These are phyloP conservation scores for Falco rusticolus DNA, from an alignment of 2,797 vertebrate species.

Conservation along the genomic window DNA sequence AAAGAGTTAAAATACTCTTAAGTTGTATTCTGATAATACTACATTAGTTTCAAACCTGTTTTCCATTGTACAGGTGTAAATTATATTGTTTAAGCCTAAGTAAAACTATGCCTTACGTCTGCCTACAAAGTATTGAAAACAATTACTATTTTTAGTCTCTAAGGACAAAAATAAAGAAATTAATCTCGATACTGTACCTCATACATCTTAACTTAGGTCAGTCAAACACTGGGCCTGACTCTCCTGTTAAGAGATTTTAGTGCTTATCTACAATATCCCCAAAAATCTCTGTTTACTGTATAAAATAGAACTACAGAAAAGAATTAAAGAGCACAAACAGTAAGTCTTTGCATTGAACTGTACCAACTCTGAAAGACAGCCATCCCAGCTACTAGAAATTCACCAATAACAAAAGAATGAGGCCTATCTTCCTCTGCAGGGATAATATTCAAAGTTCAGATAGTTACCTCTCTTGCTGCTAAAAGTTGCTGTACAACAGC, in stretches of 20 bases:
- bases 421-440: neutral
- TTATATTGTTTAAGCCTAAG: neutral
- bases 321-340: neutral
- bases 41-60: neutral
- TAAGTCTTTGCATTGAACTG: neutral
- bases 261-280: neutral
- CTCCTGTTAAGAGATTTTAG: neutral
- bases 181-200: neutral
- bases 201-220: neutral
- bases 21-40: neutral
- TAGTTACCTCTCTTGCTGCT: constrained; percentile 90
- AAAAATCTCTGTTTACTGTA: neutral
- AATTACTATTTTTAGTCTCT: neutral
- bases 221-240: neutral
- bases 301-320: neutral
- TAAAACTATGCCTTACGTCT: neutral
- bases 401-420: neutral
- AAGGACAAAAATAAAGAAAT: neutral
- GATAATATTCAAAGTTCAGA: neutral
- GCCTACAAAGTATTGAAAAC: neutral
- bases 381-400: neutral
- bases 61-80: neutral
- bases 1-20: neutral
- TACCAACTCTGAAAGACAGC: neutral
- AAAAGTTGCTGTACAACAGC: constrained; percentile 96